Conservation (phyloP, 2,888 invertebrate species). For the Polydesmus complanatus region DNA sequence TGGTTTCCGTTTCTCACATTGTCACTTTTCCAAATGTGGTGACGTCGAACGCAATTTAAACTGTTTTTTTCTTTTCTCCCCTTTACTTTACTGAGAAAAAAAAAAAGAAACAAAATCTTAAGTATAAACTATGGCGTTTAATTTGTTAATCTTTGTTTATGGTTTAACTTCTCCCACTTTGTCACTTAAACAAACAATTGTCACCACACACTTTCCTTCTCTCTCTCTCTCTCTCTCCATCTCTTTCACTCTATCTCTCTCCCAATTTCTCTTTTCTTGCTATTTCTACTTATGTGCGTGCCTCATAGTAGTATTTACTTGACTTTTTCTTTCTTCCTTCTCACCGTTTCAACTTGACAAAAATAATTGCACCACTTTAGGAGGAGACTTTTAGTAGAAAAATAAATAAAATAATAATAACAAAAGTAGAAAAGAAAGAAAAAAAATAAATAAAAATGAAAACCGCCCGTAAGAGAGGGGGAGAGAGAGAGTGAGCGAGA, state of each 20-base stretch:
- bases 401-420: neutral
- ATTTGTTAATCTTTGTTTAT: neutral
- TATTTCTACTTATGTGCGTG: too few relatives aligned
- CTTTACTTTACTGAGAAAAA: too few relatives aligned
- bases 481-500: neutral
- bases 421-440: neutral
- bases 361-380: neutral
- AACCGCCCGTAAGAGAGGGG: neutral
- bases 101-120: neutral
- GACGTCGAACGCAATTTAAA: too few relatives aligned
- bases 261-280: too few relatives aligned
- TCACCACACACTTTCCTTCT: neutral
- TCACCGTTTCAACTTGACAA: neutral
- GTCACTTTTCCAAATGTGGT: too few relatives aligned
- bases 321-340: too few relatives aligned
- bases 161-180: neutral
- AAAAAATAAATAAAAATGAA: neutral
- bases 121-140: neutral
- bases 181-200: neutral
- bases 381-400: neutral
- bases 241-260: too few relatives aligned
- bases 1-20: too few relatives aligned
- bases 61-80: too few relatives aligned
- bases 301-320: too few relatives aligned
- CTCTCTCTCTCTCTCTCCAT: neutral